These are phyloP conservation scores for Peromyscus melanophrys DNA, from an alignment of 2,797 vertebrate species.

Conservation along the genomic window DNA sequence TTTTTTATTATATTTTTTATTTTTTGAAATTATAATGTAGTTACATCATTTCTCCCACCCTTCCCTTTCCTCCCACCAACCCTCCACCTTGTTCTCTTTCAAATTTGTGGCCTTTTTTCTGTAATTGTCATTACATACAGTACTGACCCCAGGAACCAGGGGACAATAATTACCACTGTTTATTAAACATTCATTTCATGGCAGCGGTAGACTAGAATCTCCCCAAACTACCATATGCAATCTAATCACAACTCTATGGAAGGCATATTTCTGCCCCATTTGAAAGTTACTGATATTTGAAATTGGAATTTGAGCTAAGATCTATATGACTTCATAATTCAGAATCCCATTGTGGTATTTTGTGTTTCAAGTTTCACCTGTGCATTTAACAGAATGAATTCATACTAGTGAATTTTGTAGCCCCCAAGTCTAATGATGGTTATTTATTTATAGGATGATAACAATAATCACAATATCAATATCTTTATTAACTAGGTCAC, in stretches of 20 bases:
- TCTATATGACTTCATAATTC: not conserved
- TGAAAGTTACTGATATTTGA: not conserved
- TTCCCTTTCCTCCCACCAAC: not conserved
- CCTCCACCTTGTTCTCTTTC: not conserved
- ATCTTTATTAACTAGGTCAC: not conserved
- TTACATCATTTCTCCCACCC: not conserved
- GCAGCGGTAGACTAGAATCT: not conserved
- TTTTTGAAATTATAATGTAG: no score
- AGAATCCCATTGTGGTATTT: not conserved
- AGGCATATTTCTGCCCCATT: not conserved
- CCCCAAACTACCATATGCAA: not conserved
- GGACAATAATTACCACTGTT: not conserved
- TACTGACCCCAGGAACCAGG: not conserved
- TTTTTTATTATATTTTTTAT: not conserved
- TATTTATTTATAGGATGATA: not conserved
- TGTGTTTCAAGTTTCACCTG: not conserved
- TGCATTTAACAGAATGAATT: not conserved
- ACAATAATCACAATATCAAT: not conserved
- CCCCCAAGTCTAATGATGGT: not conserved
- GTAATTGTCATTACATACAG: not conserved
- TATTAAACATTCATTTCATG: not conserved
- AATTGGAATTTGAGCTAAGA: not conserved
- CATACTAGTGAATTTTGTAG: not conserved
- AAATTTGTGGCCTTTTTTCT: not conserved
- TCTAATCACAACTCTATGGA: not conserved